phyloP scores from a whole-genome alignment of 1,140 invertebrate species.

The Mizuhopecten yessoensis region DNA sequence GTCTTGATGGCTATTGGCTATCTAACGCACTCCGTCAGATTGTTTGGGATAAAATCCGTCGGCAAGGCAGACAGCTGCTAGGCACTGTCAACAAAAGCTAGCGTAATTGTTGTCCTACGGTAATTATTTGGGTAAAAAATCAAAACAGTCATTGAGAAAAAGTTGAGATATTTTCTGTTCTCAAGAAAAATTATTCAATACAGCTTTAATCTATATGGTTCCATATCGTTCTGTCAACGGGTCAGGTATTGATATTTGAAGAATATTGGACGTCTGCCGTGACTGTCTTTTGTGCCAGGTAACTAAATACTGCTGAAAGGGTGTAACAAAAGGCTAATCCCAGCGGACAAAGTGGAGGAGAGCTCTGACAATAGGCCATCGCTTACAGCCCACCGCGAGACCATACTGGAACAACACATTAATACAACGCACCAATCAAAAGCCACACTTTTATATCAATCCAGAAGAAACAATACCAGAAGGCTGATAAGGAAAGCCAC shows the following conservation, averaged over 20 bases:
- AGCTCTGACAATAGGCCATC: constrained; percentile 6
- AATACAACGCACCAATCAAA: constrained; percentile 16
- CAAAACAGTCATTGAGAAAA: constrained; percentile 1
- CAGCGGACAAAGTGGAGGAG: background rate
- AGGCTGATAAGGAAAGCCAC: background rate
- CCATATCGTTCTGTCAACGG: background rate
- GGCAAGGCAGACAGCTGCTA: background rate
- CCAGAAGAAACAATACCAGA: background rate
- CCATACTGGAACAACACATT: constrained; percentile 37
- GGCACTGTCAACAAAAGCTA: background rate
- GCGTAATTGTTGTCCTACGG: background rate
- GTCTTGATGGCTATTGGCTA: background rate
- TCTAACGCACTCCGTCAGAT: constrained; percentile 8
- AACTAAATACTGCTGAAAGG: constrained; percentile 29
- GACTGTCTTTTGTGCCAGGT: constrained; percentile 21
- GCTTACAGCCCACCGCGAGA: constrained; percentile 8
- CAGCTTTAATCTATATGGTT: constrained; percentile 12
- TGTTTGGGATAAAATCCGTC: background rate
- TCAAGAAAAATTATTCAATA: constrained; percentile 27
- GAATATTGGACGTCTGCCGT: constrained; percentile 10
- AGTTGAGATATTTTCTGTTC: constrained; percentile 22
- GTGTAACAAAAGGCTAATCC: constrained; percentile 38
- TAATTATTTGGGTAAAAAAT: constrained; percentile 35
- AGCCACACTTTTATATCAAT: constrained; percentile 6
- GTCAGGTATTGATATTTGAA: constrained; percentile 24